Evolutionary conservation across 2,797 vertebrate species (phyloP), one percentile per base, ranked within the genome.

Genomic region (Peromyscus aztecus): DNA sequence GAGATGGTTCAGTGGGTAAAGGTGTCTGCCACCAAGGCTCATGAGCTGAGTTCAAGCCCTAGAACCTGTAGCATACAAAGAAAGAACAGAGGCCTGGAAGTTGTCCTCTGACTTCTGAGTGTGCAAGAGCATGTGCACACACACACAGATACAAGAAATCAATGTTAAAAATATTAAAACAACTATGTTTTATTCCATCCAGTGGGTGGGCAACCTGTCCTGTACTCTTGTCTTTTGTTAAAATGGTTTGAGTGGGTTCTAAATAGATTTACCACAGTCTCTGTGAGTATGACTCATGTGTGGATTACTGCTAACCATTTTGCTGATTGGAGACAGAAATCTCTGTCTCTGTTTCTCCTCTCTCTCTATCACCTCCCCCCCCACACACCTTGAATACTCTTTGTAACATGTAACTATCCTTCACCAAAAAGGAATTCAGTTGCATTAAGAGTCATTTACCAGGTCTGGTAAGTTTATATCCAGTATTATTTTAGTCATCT

Each of bases 401-500:
- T 96, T 94, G 43, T 91, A 91, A 82, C 46, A 92, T 94, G 43
- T 91, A 91, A 82, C 46, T 92, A 43, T 89, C 89, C 69, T 21
- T 40, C 31, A 94, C 46, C 37, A 63, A 83, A 76, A 94, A 52
- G 83, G 90, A 83, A 93, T 84, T 95, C 76, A 17, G 31, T 82
- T 96, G 40, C 27, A 80, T 96, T 94, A 69, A 94, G 91, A 84
- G 23, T 61, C 29, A 73, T 82, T 94, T 83, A 76, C 86, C 85
- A 83, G 96, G 96, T 65, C 27, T 91, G 13, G 76, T 52, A 86
- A 92, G 69, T 94, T 94, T 96, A 52, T 94, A 21, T 71, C 52
- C 43, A 14, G 34, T 77, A 97, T 97, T 29, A 91, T 90, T 95
- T 96, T 91, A 95, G 63, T 89, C 73, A 63, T 76, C 96, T 95